These are phyloP conservation scores for Sacculina carcini DNA, from an alignment of 2,888 invertebrate species.

Conservation along the genomic window DNA sequence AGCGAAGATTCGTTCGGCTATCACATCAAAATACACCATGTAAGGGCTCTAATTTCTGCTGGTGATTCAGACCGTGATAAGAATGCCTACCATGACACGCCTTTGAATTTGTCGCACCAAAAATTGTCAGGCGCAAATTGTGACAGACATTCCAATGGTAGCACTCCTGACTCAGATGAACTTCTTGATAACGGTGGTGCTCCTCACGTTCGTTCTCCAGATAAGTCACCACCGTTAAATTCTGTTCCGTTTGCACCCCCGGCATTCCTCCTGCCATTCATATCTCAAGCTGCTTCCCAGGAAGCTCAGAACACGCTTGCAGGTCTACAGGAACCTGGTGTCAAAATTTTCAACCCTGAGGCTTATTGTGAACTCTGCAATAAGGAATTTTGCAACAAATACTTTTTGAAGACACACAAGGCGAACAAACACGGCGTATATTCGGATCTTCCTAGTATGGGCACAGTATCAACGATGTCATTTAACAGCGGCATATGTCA, in stretches of 20 bases:
- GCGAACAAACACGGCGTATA: conserved; percentile 20
- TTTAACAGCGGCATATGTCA: too few species aligned
- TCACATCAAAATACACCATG: background rate
- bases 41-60: background rate
- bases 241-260: conserved; percentile 11
- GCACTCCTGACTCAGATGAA: background rate
- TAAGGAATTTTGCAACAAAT: conserved; percentile 42
- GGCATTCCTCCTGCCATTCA: conserved; percentile 12
- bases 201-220: too few species aligned
- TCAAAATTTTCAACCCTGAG: conserved; percentile 17
- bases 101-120: conserved; percentile 11
- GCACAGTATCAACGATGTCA: background rate
- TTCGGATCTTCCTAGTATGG: conserved; percentile 25
- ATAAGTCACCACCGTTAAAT: conserved; percentile 10
- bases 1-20: background rate
- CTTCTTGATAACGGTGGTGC: too few species aligned
- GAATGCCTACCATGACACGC: background rate
- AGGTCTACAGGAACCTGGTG: background rate
- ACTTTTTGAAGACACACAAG: conserved; percentile 27
- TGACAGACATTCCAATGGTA: background rate
- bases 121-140: background rate
- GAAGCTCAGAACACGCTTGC: background rate
- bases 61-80: background rate
- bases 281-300: conserved; percentile 7
- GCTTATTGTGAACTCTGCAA: conserved; percentile 40